Evolutionary conservation across 23 tunicate genomes (phyloP).

Genomic region (Styela plicata): DNA sequence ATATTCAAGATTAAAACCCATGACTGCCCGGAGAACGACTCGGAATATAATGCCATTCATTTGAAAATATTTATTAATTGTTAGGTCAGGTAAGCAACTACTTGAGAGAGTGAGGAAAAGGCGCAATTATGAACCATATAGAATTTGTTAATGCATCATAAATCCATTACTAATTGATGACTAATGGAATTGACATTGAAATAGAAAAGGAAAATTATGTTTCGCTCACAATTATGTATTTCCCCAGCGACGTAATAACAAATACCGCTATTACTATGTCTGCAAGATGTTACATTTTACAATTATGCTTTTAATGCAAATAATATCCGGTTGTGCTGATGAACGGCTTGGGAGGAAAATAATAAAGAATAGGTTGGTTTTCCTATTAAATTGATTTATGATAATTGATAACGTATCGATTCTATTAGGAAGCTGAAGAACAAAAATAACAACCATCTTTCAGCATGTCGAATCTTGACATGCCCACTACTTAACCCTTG

Average conservation of each 20-base stretch:
- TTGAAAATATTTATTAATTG: neutral
- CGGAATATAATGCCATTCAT: too few species aligned
- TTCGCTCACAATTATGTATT: neutral
- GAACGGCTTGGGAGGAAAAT: neutral
- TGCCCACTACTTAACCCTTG: too few species aligned
- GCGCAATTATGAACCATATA: constrained; percentile 4
- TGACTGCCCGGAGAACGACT: too few species aligned
- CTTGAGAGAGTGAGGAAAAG: neutral
- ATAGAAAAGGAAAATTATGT: neutral
- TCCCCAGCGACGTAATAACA: neutral
- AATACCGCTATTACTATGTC: neutral
- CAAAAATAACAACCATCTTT: too few species aligned
- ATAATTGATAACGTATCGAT: neutral
- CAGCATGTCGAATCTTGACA: too few species aligned
- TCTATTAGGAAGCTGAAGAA: neutral
- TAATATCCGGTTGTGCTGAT: neutral
- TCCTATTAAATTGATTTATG: neutral
- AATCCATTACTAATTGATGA: constrained; percentile 12
- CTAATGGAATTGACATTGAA: constrained; percentile 18
- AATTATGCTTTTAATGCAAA: neutral
- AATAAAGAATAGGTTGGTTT: neutral
- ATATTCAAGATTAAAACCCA: too few species aligned
- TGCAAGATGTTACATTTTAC: neutral
- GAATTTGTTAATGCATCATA: constrained; percentile 26
- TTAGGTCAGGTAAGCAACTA: neutral